Base-by-base conservation (phyloP, 2,113 vertebrate species). In the Elephantulus edwardii region DNA sequence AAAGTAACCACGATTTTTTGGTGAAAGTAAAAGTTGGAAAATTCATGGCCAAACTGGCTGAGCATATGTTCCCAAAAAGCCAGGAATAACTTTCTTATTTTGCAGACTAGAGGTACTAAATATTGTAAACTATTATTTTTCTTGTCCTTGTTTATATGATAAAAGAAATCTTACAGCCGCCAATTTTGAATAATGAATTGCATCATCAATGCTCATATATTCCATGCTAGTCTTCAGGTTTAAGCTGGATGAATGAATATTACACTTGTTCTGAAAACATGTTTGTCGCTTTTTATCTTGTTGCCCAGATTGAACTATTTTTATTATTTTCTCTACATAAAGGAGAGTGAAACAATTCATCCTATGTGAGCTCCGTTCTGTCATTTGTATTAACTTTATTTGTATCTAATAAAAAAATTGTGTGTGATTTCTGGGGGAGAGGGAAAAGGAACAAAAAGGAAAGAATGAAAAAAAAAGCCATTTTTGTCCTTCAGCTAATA, bases 1-100 rank as follows among this genome's bases (percentile, higher is more conserved):
- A 99, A 71, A 98, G 98, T 38, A 98, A 99, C 90, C 98, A 98
- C 3, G 98, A 99, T 70, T 94, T 66, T 70, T 98, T 99, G 94
- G 97, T 99, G 85, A 98, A 98, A 97, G 97, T 98, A 71, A 98
- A 99, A 96, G 98, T 98, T 96, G 98, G 98, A 79, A 98, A 97
- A 91, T 97, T 99, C 89, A 96, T 98, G 95, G 97, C 93, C 54
- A 95, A 94, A 94, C 91, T 96, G 82, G 70, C 91, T 70, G 95
- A 95, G 64, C 78, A 30, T 79, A 95, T 96, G 96, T 96, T 96
- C 19, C 88, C 93, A 46, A 95, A 95, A 52, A 93, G 64, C 58
- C 96, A 96, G 90, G 94, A 96, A 56, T 96, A 93, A 95, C 35
- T 78, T 81, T 42, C 91, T 95, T 68, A 81, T 91, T 94, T 93